Evolutionary conservation across 2,888 invertebrate species (phyloP).

Genomic region (Pollenia labialis): DNA sequence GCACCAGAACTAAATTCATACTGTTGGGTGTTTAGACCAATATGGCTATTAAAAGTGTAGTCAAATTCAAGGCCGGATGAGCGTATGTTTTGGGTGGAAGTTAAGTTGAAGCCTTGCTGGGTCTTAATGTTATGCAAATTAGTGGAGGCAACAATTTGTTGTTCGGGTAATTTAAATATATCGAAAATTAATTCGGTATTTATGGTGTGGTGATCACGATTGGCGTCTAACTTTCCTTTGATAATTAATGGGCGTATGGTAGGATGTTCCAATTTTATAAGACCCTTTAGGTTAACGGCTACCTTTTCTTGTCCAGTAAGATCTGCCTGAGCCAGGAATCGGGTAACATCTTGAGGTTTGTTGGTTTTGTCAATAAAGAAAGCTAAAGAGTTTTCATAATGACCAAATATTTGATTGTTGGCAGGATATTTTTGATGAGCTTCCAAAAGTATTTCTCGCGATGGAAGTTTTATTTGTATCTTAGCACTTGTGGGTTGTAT

Average conservation of each 20-base stretch:
- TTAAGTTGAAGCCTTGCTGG: conserved; percentile 83
- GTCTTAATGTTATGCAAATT: conserved; percentile 70
- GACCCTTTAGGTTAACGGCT: conserved; percentile 85
- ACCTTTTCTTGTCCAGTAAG: conserved; percentile 85
- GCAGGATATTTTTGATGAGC: conserved; percentile 85
- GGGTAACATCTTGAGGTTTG: conserved; percentile 88
- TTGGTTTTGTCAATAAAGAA: conserved; percentile 90
- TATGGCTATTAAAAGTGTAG: conserved; percentile 77
- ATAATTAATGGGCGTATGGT: conserved; percentile 85
- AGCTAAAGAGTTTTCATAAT: conserved; percentile 87
- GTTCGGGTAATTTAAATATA: conserved; percentile 86
- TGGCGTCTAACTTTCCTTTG: conserved; percentile 84
- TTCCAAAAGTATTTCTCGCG: conserved; percentile 88
- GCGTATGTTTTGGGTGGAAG: conserved; percentile 82
- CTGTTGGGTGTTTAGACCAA: conserved; percentile 78
- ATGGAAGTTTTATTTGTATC: conserved; percentile 88
- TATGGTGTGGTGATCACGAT: conserved; percentile 79
- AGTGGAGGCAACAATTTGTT: conserved; percentile 84
- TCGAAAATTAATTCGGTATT: conserved; percentile 85
- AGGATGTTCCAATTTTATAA: conserved; percentile 88
- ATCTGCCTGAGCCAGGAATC: conserved; percentile 86
- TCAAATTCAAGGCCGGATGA: conserved; percentile 84
- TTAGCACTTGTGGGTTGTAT: conserved; percentile 87
- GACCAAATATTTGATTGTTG: conserved; percentile 85
- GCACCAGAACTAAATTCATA: conserved; percentile 80